Base-by-base conservation (phyloP, 1,140 invertebrate species). In the Cecropterus lyciades region DNA sequence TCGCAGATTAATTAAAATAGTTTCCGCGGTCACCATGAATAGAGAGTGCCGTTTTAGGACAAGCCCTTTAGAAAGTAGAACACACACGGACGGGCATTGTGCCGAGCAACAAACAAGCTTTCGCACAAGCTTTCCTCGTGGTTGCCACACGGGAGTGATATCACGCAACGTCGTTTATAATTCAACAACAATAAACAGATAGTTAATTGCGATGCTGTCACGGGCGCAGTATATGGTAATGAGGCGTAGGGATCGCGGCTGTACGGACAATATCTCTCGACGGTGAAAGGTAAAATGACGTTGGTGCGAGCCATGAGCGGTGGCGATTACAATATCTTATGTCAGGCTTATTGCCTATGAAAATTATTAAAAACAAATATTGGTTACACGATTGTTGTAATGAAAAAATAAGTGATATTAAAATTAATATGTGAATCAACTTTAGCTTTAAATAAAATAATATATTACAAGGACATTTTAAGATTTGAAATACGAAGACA, bases 161-260 rank as follows among this genome's bases (percentile, higher is more conserved):
- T 77, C 75, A 80, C 78, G 79, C 79, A 73, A 85, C 79, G 82
- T 82, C 79, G 81, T 84, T 87, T 88, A 88, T 88, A 88, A 91
- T 89, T 88, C 86, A 87, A 83, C 87, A 91, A 91, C 87, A 91
- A 91, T 91, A 91, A 88, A 86, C 89, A 84, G 83, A 88, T 89
- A 89, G 87, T 91, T 91, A 91, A 91, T 91, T 91, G 89, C 88
- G 80, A 76, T 80, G 82, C 86, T 89, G 88, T 89, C 88, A 89
- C 87, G 79, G 87, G 77, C 85, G 75, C 82, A 88, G 84, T 91
- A 85, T 91, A 91, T 91, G 88, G 88, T 91, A 91, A 91, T 91
- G 88, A 91, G 88, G 77, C 83, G 82, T 80, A 80, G 78, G 87
- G 83, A 91, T 89, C 84, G 84, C 79, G 85, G 76, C 77, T 76